Base-by-base conservation (phyloP, 2,113 vertebrate species). In the Choloepus hoffmanni region DNA sequence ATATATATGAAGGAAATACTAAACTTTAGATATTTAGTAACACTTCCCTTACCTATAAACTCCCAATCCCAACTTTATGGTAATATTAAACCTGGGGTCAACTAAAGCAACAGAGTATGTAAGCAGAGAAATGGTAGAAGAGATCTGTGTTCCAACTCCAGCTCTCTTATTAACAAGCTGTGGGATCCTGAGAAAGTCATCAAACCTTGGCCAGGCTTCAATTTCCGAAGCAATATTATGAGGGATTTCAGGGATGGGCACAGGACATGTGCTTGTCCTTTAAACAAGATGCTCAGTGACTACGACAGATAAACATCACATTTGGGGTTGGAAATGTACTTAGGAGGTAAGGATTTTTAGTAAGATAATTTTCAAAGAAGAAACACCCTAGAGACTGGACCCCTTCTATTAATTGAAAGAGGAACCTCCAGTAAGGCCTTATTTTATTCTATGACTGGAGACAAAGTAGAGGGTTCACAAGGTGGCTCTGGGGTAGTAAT, bases 281-380 rank as follows among this genome's bases (percentile, higher is more conserved):
- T 55, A 72, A 83, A 86, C 12, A 21, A 89, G 76, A 40, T 8
- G 33, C 2, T 10, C n/a, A 50, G 30, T 53, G 63, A 48, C 58
- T 21, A 85, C 6, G 40, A 88, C 15, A 73, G 26, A 40, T 48
- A 88, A 50, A 45, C 28, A 78, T 55, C 53, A 48, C 23, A 84
- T 9, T 24, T 55, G 14, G 9, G 26, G 23, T 36, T 67, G 84
- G 28, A 93, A 76, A 67, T 67, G 23, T 13, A 92, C 45, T 85
- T 53, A 45, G 45, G 26, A 72, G 45, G 21, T 81, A 53, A 83
- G 73, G 28, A n/a, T 62, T 94, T 72, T 92, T 40, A 53, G n/a
- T 67, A 94, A 96, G 26, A 85, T 53, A 28, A 7, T 90, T 7
- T 65, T 78, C 48, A 68, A 91, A 95, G 58, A 36, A 85, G 81